A percentile compares a stretch with the other conserved stretches of the same genome.
Evolutionary conservation across 2,113 vertebrate species (phyloP).

Genomic region (Leiothrix lutea): DNA sequence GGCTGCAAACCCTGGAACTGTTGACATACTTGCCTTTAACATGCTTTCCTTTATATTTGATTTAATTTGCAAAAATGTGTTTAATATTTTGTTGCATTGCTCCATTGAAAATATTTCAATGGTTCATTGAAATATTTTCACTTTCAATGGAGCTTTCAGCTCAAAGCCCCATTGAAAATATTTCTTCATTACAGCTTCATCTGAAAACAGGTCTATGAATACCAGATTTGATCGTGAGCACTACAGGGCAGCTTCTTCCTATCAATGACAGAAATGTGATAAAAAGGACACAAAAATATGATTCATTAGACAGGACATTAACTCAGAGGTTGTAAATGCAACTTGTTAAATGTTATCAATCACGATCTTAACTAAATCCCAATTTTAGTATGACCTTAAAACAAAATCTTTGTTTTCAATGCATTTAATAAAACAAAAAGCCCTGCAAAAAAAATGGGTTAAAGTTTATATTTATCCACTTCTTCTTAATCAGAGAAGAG

Average conservation of each 20-base stretch:
- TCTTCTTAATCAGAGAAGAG: neutral
- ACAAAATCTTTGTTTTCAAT: neutral
- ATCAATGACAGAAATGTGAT: neutral
- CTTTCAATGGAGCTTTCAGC: no score
- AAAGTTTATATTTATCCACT: neutral
- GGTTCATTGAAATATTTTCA: no score
- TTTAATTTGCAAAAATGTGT: neutral
- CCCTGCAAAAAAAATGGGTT: fast-evolving
- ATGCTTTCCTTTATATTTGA: neutral
- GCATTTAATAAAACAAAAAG: neutral
- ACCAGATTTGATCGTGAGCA: neutral
- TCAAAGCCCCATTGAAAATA: neutral
- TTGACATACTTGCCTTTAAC: neutral
- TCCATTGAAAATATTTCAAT: neutral
- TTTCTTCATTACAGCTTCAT: neutral
- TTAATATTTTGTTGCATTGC: neutral
- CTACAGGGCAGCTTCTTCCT: neutral
- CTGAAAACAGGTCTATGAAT: neutral
- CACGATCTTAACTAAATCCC: neutral
- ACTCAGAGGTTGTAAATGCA: neutral
- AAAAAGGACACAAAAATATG: neutral
- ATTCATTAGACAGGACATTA: neutral
- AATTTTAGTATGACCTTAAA: neutral
- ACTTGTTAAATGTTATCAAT: neutral
- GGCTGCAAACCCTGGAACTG: neutral